Evolutionary conservation across 2,888 invertebrate species (phyloP).

Genomic region (Acanthosepion lycidas): DNA sequence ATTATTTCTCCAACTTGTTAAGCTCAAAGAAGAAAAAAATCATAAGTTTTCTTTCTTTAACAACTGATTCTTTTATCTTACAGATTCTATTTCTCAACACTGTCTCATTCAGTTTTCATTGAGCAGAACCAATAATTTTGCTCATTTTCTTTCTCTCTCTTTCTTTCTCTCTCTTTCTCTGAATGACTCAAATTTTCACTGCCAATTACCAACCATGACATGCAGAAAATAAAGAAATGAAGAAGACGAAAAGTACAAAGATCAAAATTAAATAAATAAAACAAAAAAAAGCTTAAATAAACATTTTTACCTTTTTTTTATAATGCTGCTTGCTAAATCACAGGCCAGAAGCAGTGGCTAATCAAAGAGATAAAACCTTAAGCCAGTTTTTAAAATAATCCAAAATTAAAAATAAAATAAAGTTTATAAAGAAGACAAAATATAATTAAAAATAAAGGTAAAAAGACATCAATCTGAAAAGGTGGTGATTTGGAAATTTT

Average conservation of each 20-base stretch:
- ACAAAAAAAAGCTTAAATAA: not conserved
- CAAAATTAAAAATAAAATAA: not conserved
- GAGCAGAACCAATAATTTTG: not conserved
- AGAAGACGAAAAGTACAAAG: not conserved
- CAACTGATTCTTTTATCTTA: not conserved
- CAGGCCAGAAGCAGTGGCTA: not conserved
- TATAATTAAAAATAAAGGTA: too few species aligned
- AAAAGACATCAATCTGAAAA: too few species aligned
- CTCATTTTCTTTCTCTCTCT: not conserved
- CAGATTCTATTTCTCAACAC: conserved; percentile 6
- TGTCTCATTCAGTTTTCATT: not conserved
- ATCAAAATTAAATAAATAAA: not conserved
- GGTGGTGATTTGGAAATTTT: too few species aligned
- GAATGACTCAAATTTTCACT: conserved; percentile 17
- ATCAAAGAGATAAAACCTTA: conserved; percentile 10
- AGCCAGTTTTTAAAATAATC: not conserved
- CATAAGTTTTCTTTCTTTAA: not conserved
- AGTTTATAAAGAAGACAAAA: not conserved
- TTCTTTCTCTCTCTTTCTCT: not conserved
- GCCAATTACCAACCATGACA: not conserved
- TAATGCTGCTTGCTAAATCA: not conserved
- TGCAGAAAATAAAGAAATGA: not conserved
- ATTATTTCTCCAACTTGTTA: not conserved
- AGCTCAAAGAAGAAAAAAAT: not conserved
- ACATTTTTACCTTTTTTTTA: not conserved